Conservation (phyloP, 2,113 vertebrate genomes). For the Dipodomys stephensi region DNA sequence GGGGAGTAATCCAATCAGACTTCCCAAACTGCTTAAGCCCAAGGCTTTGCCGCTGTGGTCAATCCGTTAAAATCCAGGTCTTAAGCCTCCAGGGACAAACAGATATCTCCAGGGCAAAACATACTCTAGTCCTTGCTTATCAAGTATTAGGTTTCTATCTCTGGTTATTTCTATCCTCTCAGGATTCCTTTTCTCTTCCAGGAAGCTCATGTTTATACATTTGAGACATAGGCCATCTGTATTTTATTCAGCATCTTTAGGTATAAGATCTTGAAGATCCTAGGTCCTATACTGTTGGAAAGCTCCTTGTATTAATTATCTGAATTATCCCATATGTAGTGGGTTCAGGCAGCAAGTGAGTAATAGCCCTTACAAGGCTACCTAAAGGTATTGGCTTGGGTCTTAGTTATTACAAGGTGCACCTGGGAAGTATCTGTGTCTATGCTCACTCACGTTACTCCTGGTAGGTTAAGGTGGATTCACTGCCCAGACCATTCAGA, state of each 20-base stretch:
- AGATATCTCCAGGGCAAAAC: slow-evolving; percentile 54
- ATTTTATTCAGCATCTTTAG: background rate
- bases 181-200: slow-evolving; percentile 52
- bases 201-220: slow-evolving; percentile 6
- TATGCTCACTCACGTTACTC: background rate
- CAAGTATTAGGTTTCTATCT: background rate
- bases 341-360: background rate
- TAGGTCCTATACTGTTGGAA: background rate
- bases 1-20: background rate
- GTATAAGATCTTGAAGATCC: background rate
- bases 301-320: background rate
- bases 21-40: background rate
- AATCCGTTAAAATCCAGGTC: slow-evolving; percentile 22
- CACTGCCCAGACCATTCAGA: background rate
- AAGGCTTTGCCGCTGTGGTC: background rate
- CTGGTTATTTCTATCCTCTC: slow-evolving; percentile 34
- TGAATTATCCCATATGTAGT: background rate
- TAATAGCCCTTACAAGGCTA: background rate
- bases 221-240: slow-evolving; percentile 39
- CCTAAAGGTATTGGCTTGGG: fast-evolving
- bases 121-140: background rate
- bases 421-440: background rate
- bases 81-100: background rate
- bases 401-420: background rate
- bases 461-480: background rate